These are phyloP conservation scores for Ispidina picta DNA, from an alignment of 2,797 vertebrate genomes.

Conservation along the genomic window DNA sequence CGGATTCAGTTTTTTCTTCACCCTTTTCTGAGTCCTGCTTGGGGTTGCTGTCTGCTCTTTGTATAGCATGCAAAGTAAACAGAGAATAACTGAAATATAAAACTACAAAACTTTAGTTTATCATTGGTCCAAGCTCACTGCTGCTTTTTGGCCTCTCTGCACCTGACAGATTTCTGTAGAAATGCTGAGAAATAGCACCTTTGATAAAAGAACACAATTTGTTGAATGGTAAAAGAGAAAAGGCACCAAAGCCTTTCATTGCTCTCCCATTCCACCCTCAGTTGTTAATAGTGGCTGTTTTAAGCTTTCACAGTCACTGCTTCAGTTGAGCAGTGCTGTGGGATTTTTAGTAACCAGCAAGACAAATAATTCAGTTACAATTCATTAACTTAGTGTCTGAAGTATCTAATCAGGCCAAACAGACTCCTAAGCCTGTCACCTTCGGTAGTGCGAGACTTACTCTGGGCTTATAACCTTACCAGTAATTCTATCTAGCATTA, in stretches of 20 bases:
- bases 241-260: not conserved
- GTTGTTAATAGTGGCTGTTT: not conserved
- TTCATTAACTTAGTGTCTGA: not conserved
- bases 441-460: not conserved
- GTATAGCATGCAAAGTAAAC: not conserved
- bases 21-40: accelerated
- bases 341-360: not conserved
- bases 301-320: not conserved
- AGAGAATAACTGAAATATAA: not conserved
- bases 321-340: not conserved
- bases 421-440: not conserved
- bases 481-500: not conserved
- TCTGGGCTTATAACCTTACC: not conserved
- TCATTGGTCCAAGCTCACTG: not conserved
- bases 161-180: not conserved
- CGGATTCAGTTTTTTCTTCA: not conserved
- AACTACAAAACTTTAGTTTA: not conserved
- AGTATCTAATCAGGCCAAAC: not conserved
- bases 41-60: not conserved
- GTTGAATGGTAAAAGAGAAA: not conserved
- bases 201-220: not conserved
- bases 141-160: not conserved
- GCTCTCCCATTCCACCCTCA: not conserved
- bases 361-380: not conserved
- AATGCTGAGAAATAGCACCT: not conserved